phyloP scores from a whole-genome alignment of 92 coral and sea anemone genomes.

The Bergia sp. region DNA sequence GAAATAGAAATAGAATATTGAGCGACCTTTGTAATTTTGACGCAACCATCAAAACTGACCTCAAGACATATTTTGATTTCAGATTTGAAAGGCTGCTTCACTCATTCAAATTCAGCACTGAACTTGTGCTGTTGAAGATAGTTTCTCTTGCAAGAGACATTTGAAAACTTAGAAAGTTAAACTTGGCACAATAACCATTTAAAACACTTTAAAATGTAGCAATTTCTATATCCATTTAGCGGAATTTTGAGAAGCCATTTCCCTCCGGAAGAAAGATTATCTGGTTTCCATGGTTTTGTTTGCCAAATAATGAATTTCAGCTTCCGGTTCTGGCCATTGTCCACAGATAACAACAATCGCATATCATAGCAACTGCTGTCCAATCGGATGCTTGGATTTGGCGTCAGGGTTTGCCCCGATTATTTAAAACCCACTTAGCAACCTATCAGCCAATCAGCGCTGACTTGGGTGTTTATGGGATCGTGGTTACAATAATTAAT shows the following conservation, averaged over 20 bases:
- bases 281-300: conserved; percentile 40
- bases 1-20: no score
- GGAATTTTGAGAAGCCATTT: neutral
- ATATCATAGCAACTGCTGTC: conserved; percentile 78
- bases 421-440: conserved; percentile 65
- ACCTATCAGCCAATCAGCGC: conserved; percentile 78
- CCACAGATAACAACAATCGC: conserved; percentile 66
- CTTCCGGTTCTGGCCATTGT: conserved; percentile 20
- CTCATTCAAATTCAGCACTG: neutral
- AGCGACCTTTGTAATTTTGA: neutral
- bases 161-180: neutral
- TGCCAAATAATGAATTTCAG: neutral
- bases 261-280: conserved; percentile 1
- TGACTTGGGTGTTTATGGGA: conserved; percentile 73
- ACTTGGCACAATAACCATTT: neutral
- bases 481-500: conserved; percentile 79
- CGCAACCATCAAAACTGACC: neutral
- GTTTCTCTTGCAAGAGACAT: neutral
- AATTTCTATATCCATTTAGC: neutral
- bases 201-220: neutral
- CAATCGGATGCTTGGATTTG: conserved; percentile 60
- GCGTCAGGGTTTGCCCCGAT: conserved; percentile 76
- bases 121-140: neutral
- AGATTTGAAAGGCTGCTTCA: neutral
- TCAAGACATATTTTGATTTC: neutral